Evolutionary conservation across 2,113 vertebrate species (phyloP), one percentile per base, ranked within the genome.

Genomic region (Tiliqua scincoides): DNA sequence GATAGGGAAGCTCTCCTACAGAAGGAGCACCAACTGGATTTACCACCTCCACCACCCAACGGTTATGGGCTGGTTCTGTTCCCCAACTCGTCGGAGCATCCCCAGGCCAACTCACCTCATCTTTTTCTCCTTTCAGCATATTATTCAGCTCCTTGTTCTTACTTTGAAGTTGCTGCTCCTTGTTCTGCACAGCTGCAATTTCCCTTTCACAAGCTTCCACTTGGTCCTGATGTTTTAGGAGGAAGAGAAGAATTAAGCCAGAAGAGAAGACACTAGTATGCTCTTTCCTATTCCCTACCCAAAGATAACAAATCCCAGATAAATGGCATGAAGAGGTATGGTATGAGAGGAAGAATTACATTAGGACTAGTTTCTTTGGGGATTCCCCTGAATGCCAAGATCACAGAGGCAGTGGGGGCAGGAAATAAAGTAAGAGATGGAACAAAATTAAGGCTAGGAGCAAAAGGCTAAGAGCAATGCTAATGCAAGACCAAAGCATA

Each of bases 131-230:
- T 3, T 70, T 59, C 48, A 89, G 40, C 48, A 57, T 35, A 30
- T 3, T 23, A 3, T 40, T 21, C 59, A 92, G 62, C 5, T 14
- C 23, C 30, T 52, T 30, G 30, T 88, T 82, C n/a, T 32, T 30
- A 25, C 54, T 82, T n/a, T 81, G 79, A 3, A 85, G 62, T 54
- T 79, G 65, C 71, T 59, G 7, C 54, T 89, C 82, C 7, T 63
- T 25, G 18, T 18, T 48, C 48, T 62, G 30, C 9, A 67, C 30
- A 8, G 40, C 71, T 30, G n/a, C 25, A 21, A 87, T n/a, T 86
- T 73, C 78, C 35, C 65, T 27, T 76, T 92, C 84, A 14, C 6
- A 40, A 4, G 18, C 57, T 52, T 82, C 52, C 18, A 82, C 78
- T 40, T 85, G 74, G 2, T 43, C 84, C 83, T 88, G 23, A 12